These are phyloP conservation scores for Luscinia luscinia DNA, from an alignment of 2,797 vertebrate species.

Conservation along the genomic window DNA sequence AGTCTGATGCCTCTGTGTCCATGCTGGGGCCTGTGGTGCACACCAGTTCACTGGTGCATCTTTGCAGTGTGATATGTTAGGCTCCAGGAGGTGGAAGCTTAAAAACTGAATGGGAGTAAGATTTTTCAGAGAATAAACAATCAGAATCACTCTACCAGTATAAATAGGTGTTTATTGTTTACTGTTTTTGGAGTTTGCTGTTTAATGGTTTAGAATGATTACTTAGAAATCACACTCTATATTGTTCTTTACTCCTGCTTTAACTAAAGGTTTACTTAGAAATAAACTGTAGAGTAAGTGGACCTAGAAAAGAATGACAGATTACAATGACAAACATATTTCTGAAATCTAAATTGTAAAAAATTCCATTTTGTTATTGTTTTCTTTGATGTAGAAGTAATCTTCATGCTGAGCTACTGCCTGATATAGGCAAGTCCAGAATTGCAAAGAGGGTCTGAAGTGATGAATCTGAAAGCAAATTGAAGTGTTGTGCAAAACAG, in stretches of 20 bases:
- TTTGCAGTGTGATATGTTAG: not conserved
- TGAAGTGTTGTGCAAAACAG: conserved; percentile 72
- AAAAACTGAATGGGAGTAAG: not conserved
- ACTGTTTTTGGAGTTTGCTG: not conserved
- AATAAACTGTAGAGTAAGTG: not conserved
- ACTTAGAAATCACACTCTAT: not conserved
- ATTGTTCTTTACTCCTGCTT: not conserved
- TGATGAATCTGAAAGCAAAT: conserved; percentile 72
- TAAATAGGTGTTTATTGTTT: not conserved
- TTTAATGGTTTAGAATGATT: not conserved
- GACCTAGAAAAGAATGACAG: not conserved
- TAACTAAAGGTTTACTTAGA: not conserved
- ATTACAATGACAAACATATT: not conserved
- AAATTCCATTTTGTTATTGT: not conserved
- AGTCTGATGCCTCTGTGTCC: not conserved
- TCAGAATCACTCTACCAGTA: not conserved
- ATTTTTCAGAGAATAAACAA: not conserved
- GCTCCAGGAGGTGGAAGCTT: not conserved
- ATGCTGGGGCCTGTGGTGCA: not conserved
- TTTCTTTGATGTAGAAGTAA: not conserved
- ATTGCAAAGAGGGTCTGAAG: conserved; percentile 31
- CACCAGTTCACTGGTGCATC: not conserved
- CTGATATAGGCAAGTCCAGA: conserved; percentile 33
- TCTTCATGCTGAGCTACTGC: conserved; percentile 29
- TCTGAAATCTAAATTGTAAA: not conserved